phyloP scores from a whole-genome alignment of 2,888 invertebrate species.

The Furcula furcula region DNA sequence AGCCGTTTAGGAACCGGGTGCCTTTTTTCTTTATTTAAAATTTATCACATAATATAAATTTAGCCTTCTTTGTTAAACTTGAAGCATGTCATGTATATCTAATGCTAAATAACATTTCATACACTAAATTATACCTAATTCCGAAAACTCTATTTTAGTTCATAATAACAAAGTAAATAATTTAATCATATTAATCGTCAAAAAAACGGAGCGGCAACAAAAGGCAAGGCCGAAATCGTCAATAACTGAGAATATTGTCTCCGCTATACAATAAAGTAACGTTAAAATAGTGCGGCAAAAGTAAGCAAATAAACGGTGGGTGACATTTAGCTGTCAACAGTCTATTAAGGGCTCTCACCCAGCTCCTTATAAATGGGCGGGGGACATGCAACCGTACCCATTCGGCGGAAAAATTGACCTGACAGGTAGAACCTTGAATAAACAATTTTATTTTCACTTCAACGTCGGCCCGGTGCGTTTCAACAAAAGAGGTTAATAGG shows the following conservation, averaged over 20 bases:
- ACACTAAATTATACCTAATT: too few species aligned
- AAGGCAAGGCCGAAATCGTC: conserved; percentile 11
- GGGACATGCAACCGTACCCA: conserved; percentile 67
- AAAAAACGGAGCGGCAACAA: too few species aligned
- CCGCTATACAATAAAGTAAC: conserved; percentile 46
- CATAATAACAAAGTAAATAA: too few species aligned
- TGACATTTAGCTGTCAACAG: conserved; percentile 79
- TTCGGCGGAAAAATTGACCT: conserved; percentile 55
- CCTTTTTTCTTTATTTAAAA: too few species aligned
- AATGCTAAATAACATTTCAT: too few species aligned
- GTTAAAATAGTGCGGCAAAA: conserved; percentile 53
- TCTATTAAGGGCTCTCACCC: conserved; percentile 76
- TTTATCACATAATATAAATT: too few species aligned
- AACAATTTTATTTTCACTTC: conserved; percentile 51
- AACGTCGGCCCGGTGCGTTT: conserved; percentile 21
- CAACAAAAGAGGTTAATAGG: conserved; percentile 29
- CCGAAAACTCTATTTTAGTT: too few species aligned
- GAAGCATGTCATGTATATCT: too few species aligned
- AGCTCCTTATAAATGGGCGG: conserved; percentile 66
- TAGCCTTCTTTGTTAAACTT: too few species aligned
- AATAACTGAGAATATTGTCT: conserved; percentile 33
- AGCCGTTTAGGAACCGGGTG: too few species aligned
- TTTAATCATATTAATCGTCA: too few species aligned
- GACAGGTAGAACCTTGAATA: conserved; percentile 54
- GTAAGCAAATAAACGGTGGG: conserved; percentile 67